Base-by-base conservation (phyloP, 1,140 invertebrate species). In the Trichogramma pretiosum region DNA sequence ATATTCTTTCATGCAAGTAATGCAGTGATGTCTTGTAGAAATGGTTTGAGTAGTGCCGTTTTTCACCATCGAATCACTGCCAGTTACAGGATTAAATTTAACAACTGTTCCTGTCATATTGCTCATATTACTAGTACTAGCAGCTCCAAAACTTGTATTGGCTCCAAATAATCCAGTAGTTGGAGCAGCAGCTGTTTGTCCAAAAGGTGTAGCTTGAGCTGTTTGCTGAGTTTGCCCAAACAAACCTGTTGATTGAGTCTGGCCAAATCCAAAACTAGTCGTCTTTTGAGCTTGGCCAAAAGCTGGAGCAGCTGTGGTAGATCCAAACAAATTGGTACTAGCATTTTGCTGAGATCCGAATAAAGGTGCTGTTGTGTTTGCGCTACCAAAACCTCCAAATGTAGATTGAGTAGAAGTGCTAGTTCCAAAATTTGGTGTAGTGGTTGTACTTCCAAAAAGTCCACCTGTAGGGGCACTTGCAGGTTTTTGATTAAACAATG, bases 1-100 rank as follows among this genome's bases (percentile, higher is more conserved):
- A 71, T 98, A 98, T 61, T 98, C 93, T 73, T 97, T 95, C 94
- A 97, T 98, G 50, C 87, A 89, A 4, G 90, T 93, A 32, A 98
- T 98, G 63, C 92, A 96, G 64, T 95, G 89, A 67, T 96, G 91
- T 56, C 87, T 81, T 2, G 91, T 97, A 47, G 79, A 87, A 52
- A 98, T 92, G 46, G 75, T 91, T 55, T 81, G 81, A 2, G 83
- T 80, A 10, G 78, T 76, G 3, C 89, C 89, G 67, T 84, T 84
- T 68, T 95, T 96, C 43, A 90, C 79, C 74, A 97, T 86, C 1
- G 91, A 88, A 65, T 97, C 93, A 1, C 82, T 88, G 16, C 91
- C 91, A 37, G 81, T 83, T 0, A 89, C 79, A 0, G 93, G 85
- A 56, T 78, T 82, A 64, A 94, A 98, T 65, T 96, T 95, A 2